Base-by-base conservation (phyloP, 2,113 vertebrate genomes). In the Cacatua alba region DNA sequence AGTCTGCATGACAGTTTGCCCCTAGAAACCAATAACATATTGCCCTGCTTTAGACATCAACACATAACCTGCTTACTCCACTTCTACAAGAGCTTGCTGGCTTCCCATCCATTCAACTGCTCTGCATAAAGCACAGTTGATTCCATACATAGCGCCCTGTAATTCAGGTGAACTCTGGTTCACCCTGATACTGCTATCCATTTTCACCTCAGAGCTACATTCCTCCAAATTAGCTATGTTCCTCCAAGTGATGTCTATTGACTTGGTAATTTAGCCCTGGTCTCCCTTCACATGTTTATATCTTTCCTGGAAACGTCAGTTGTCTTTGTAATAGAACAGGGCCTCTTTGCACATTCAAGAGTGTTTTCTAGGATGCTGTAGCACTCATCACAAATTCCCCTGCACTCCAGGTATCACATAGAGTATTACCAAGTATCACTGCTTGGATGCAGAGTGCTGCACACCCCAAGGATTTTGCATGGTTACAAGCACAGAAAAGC, bases 211-310 rank as follows among this genome's bases (percentile, higher is more conserved):
- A 37, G 80, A 35, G 57, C 33, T 35, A 59, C 33, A 24, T 59
- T 35, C 21, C 57, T 59, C n/a, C 33, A 59, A 59, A 59, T 35
- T 59, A 86, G 51, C 53, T 81, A 17, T 19, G 2, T 55, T 88
- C 67, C 71, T 81, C 64, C 64, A 82, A 21, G 35, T 35, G 25
- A 68, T 46, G 43, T 62, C 87, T 86, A 57, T 31, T 90, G 91
- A 85, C 74, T 85, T 70, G 52, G 79, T 86, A 95, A 94, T 57
- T 75, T 48, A 90, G 95, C 24, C 60, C 74, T 46, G 31, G 25
- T 62, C 24, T 78, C 51, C 48, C 59, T 95, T 75, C 60, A 65
- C 60, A 29, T 25, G 26, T 48, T 88, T 60, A 20, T 71, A 83
- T 71, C 8, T 39, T 92, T 93, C 79, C 72, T 89, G 75, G 84